Percentiles rank a stretch among this genome's conserved stretches.
These are phyloP conservation scores for Lutra lutra DNA, from an alignment of 2,797 vertebrate genomes.

Conservation along the genomic window DNA sequence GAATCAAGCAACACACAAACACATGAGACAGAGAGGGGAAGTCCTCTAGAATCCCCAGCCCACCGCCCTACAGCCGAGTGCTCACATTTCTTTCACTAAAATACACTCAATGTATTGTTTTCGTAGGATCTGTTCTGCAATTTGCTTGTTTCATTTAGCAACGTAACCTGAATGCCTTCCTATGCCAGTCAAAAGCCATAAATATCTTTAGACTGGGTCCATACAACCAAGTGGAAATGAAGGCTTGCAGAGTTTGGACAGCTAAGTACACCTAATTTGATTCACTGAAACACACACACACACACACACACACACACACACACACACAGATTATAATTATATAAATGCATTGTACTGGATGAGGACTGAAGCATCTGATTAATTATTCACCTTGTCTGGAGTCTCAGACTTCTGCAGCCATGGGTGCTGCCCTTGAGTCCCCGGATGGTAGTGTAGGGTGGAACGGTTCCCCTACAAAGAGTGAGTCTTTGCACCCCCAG, in stretches of 20 bases:
- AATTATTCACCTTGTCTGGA: background rate
- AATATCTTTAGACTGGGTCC: background rate
- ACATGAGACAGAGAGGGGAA: background rate
- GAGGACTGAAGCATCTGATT: background rate
- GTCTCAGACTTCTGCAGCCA: background rate
- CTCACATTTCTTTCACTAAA: background rate
- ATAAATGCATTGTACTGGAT: background rate
- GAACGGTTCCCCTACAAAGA: background rate
- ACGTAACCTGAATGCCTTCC: background rate
- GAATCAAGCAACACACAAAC: background rate
- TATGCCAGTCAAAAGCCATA: background rate
- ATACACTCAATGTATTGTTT: background rate
- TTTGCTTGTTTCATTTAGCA: slow-evolving; percentile 18
- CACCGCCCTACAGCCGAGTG: background rate
- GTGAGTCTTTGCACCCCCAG: slow-evolving; percentile 37
- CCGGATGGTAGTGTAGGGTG: background rate
- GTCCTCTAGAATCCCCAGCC: background rate
- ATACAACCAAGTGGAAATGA: background rate
- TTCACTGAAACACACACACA: background rate
- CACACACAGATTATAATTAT: background rate
- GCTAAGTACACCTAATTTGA: background rate
- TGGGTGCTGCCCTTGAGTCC: no score
- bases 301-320: background rate
- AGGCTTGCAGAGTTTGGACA: background rate
- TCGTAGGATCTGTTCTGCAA: background rate